A percentile compares a stretch with the other conserved stretches of the same genome.
These are phyloP conservation scores for Clarias gariepinus DNA, from an alignment of 2,113 vertebrate genomes.

Conservation along the genomic window DNA sequence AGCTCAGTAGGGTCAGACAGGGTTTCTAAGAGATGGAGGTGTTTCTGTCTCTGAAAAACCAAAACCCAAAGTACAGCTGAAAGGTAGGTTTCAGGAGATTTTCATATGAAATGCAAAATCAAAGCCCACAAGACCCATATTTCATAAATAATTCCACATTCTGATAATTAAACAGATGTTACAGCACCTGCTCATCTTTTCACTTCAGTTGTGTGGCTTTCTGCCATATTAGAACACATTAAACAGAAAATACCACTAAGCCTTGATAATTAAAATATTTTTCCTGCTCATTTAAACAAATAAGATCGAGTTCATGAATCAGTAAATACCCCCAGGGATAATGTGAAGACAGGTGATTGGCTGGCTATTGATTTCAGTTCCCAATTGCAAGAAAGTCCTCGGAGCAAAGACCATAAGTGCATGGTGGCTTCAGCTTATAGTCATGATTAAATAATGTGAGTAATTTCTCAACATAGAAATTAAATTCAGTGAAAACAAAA, in stretches of 20 bases:
- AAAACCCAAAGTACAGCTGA: conserved; percentile 1
- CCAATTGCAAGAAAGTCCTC: background rate
- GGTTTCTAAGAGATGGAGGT: conserved; percentile 3
- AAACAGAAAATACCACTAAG: background rate
- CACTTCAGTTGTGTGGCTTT: conserved; percentile 6
- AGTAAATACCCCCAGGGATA: background rate
- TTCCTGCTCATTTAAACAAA: conserved; percentile 24
- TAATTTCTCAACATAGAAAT: conserved; percentile 3
- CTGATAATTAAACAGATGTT: conserved; percentile 25
- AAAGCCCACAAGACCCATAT: conserved; percentile 8
- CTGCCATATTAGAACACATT: conserved; percentile 3
- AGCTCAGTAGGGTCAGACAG: conserved; percentile 13
- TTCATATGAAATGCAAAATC: background rate
- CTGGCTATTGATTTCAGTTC: conserved; percentile 15
- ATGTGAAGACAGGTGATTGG: conserved; percentile 15
- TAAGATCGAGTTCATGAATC: background rate
- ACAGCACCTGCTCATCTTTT: conserved; percentile 6
- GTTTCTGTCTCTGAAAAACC: conserved; percentile 27
- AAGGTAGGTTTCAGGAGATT: conserved; percentile 2
- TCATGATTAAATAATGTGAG: background rate
- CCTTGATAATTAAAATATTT: conserved; percentile 5
- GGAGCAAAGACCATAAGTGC: background rate
- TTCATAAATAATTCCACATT: background rate
- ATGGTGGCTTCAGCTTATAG: background rate
- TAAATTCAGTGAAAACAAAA: conserved; percentile 19